These are phyloP conservation scores for Excalfactoria chinensis DNA, from an alignment of 2,113 vertebrate species.

Conservation along the genomic window DNA sequence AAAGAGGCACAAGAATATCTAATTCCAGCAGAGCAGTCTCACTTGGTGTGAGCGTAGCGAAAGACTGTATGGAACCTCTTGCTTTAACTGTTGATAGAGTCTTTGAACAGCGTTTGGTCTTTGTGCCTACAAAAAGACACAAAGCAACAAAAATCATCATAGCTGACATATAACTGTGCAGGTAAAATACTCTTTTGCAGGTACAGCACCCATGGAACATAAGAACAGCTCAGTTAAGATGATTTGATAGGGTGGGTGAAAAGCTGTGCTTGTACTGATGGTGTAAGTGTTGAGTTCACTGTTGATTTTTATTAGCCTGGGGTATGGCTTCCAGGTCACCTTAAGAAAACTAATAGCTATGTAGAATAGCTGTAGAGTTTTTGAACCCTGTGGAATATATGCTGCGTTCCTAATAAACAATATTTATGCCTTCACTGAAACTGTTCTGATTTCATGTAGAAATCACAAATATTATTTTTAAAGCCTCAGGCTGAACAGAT, in stretches of 20 bases:
- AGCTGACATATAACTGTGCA: not conserved
- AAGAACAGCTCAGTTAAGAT: constrained; percentile 25
- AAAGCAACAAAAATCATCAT: not conserved
- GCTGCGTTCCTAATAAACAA: not conserved
- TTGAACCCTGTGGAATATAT: constrained; percentile 13
- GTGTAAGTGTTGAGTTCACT: constrained; percentile 16
- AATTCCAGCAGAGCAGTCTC: not conserved
- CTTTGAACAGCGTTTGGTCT: not conserved
- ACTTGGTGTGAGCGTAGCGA: not conserved
- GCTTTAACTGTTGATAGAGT: not conserved
- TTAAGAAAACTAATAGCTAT: constrained; percentile 33
- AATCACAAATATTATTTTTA: constrained; percentile 14
- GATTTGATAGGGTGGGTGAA: not conserved
- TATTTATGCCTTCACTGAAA: constrained; percentile 13
- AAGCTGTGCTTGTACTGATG: not conserved
- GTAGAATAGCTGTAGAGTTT: not conserved
- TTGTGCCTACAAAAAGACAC: not conserved
- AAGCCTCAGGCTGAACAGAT: not conserved
- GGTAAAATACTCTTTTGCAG: constrained; percentile 7
- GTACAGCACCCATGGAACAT: not conserved
- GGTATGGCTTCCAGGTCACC: constrained; percentile 8
- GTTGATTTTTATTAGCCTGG: constrained; percentile 23
- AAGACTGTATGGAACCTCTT: not conserved
- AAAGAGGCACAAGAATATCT: not conserved
- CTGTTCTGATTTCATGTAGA: not conserved